Base-by-base conservation (phyloP, 2,797 vertebrate species). In the Myotis vivesi region DNA sequence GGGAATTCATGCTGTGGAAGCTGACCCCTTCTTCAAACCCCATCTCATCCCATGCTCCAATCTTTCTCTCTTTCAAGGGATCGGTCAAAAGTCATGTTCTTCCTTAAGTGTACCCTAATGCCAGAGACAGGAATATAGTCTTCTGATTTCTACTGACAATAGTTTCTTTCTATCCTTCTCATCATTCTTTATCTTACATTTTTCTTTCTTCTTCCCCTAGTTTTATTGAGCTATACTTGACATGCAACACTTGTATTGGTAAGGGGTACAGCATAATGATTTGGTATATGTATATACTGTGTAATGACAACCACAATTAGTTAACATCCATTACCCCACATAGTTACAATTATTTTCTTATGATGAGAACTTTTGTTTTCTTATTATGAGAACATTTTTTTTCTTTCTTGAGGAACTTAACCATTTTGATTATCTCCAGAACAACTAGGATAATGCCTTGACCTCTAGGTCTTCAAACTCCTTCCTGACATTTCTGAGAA, bases 361-460 rank as follows among this genome's bases (percentile, higher is more conserved):
- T 10, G 15, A 71, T 44, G 28, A 89, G 51, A 33, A 77, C 33
- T 6, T 53, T 75, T 44, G 46, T 72, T 51, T 77, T 68, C 23
- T 75, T 75, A 46, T 83, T n/a, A 75, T 53, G 38, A 86, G 49
- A 46, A 41, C 7, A 75, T 64, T 77, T 46, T 46, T 46, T 92
- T 73, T 53, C 36, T 92, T 88, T 95, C 68, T 38, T 92, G 22
- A 93, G 49, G 33, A 82, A 87, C 19, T 57, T 77, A 71, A 71
- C 46, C n/a, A 69, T 76, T 22, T 30, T 94, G 30, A 75, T 83
- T 95, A 84, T 83, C 71, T 68, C 69, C 36, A 94, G 72, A 90
- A 91, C 6, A 76, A 30, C 16, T n/a, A 38, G 16, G 23, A 53
- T 64, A 17, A 62, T 82, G 7, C 12, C 20, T 86, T 94, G 17